phyloP scores from a whole-genome alignment of 2,113 vertebrate species.

The Grantiella picta region DNA sequence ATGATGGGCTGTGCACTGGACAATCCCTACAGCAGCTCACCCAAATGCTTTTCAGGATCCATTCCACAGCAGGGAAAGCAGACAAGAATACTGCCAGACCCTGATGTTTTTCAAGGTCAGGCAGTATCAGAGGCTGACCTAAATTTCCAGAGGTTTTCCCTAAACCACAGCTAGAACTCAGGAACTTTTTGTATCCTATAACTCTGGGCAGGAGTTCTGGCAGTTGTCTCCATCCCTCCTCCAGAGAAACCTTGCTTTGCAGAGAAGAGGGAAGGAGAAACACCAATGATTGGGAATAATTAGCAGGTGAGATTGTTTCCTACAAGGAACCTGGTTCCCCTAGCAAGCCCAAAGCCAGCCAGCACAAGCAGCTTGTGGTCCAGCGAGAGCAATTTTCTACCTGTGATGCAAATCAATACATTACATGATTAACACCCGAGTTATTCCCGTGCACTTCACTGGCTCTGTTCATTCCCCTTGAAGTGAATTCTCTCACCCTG shows the following conservation, averaged over 20 bases:
- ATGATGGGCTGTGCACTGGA: not conserved
- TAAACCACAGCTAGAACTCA: not conserved
- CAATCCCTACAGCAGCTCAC: not conserved
- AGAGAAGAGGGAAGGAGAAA: not conserved
- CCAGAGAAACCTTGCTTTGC: not conserved
- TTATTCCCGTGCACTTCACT: not conserved
- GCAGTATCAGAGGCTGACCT: not conserved
- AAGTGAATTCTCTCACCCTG: not conserved
- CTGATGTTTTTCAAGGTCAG: not conserved
- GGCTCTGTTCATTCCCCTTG: not conserved
- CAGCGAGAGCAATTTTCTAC: not conserved
- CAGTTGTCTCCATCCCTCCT: not conserved
- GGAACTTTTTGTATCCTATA: not conserved
- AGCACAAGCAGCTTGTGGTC: not conserved
- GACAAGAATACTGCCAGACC: not conserved
- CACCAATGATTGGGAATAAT: not conserved
- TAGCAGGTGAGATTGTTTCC: not conserved
- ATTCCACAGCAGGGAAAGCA: not conserved
- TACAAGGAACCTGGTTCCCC: not conserved
- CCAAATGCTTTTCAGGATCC: not conserved
- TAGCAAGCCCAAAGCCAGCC: not conserved
- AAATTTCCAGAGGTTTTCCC: not conserved
- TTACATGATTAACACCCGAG: not conserved
- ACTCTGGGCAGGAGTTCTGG: rapidly evolving
- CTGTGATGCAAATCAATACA: not conserved